These are phyloP conservation scores for Chironomus tepperi DNA, from an alignment of 1,140 invertebrate species.

Conservation along the genomic window DNA sequence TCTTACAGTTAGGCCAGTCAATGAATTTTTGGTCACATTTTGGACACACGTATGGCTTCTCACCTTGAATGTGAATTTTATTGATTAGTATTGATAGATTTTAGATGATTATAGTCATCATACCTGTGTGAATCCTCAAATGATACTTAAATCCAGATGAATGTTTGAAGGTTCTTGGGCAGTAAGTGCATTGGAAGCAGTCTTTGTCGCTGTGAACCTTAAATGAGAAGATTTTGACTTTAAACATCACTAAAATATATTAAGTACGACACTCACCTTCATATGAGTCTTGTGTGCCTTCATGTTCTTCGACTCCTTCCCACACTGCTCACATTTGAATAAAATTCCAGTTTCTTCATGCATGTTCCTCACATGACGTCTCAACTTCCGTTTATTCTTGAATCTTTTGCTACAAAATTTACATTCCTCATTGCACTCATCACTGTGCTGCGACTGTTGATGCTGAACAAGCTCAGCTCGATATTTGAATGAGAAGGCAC, in stretches of 20 bases:
- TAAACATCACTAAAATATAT: no score
- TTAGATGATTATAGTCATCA: neutral
- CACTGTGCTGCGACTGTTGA: neutral
- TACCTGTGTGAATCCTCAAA: neutral
- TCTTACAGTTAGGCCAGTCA: neutral
- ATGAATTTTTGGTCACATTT: neutral
- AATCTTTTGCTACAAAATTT: neutral
- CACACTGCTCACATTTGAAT: neutral
- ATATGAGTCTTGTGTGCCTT: neutral
- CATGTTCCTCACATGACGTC: neutral
- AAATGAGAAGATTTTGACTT: neutral
- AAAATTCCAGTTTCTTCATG: neutral
- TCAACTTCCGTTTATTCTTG: neutral
- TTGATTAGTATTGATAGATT: neutral
- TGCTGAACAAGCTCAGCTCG: neutral
- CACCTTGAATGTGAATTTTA: neutral
- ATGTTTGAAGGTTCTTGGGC: neutral
- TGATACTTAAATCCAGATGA: neutral
- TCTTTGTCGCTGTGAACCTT: neutral
- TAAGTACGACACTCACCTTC: no score
- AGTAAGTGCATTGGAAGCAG: neutral
- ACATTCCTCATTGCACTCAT: conserved; percentile 2
- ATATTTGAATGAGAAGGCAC: neutral
- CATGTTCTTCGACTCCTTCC: neutral
- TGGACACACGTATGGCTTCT: neutral